A percentile compares a stretch with the other conserved stretches of the same genome.
Evolutionary conservation across 2,113 vertebrate species (phyloP).

Genomic region (Bubo scandiacus): DNA sequence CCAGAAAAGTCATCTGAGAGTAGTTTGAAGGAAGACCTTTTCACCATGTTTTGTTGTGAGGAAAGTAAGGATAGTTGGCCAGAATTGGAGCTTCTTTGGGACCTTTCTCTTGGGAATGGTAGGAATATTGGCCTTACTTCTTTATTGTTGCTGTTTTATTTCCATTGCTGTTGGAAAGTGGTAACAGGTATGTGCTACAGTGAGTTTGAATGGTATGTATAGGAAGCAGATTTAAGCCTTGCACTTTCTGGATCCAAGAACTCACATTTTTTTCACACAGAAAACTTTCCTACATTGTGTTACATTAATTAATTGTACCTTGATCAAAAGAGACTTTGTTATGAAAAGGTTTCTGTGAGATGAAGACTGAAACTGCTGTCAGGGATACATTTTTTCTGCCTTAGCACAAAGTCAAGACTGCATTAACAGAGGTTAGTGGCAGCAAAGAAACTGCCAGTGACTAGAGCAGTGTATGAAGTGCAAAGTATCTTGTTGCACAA

Average conservation of each 20-base stretch:
- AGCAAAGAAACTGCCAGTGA: not conserved
- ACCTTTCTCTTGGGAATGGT: not conserved
- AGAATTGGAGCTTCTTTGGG: not conserved
- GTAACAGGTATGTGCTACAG: not conserved
- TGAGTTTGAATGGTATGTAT: not conserved
- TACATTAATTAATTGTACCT: not conserved
- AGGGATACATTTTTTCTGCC: not conserved
- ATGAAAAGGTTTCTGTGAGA: not conserved
- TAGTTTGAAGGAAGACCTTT: not conserved
- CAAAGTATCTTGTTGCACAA: not conserved
- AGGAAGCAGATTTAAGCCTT: not conserved
- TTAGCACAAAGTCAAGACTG: not conserved
- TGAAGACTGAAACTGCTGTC: not conserved
- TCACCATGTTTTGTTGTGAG: not conserved
- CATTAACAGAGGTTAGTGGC: not conserved
- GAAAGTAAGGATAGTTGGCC: not conserved
- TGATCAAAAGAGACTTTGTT: not conserved
- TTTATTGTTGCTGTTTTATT: not conserved
- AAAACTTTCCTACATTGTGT: not conserved
- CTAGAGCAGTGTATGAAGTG: not conserved
- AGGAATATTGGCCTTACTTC: fast-evolving
- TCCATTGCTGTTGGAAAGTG: not conserved
- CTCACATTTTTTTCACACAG: not conserved
- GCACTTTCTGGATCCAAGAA: not conserved
- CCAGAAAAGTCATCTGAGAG: not conserved